Percentiles rank a stretch among this genome's conserved stretches.
These are phyloP conservation scores for Hydrophis major DNA, from an alignment of 2,797 vertebrate species.

Conservation along the genomic window DNA sequence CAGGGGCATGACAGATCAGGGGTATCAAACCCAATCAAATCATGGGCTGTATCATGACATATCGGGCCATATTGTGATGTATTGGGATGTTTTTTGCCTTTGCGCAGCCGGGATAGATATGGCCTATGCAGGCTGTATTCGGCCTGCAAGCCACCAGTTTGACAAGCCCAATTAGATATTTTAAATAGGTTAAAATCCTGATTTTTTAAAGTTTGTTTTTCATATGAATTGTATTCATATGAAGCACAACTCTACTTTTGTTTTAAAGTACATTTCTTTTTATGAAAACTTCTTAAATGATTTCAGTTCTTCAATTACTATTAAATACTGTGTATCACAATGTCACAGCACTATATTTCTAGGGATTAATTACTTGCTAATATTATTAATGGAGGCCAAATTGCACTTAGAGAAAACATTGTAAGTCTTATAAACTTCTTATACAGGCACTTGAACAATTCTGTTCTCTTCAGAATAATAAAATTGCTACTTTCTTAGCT, in stretches of 20 bases:
- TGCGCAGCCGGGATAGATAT: too few species aligned
- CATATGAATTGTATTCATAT: background rate
- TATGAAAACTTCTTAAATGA: background rate
- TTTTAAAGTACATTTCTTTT: background rate
- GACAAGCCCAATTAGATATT: background rate
- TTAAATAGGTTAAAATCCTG: background rate
- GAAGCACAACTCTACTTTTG: background rate
- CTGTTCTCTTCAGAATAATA: background rate
- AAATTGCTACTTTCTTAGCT: background rate
- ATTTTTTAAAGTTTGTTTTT: background rate
- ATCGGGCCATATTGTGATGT: too few species aligned
- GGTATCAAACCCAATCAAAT: too few species aligned
- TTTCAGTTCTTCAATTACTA: background rate
- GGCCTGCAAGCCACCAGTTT: too few species aligned
- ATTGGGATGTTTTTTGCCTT: too few species aligned
- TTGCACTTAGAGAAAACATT: background rate
- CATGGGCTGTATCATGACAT: too few species aligned
- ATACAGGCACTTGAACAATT: background rate
- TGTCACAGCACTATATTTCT: background rate
- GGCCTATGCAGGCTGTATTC: too few species aligned
- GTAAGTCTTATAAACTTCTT: background rate
- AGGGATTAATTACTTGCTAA: background rate
- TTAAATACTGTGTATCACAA: background rate
- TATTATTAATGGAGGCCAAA: background rate
- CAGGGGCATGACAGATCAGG: too few species aligned